Base-by-base conservation (phyloP, 2,888 invertebrate species). In the Nudaria mundana region DNA sequence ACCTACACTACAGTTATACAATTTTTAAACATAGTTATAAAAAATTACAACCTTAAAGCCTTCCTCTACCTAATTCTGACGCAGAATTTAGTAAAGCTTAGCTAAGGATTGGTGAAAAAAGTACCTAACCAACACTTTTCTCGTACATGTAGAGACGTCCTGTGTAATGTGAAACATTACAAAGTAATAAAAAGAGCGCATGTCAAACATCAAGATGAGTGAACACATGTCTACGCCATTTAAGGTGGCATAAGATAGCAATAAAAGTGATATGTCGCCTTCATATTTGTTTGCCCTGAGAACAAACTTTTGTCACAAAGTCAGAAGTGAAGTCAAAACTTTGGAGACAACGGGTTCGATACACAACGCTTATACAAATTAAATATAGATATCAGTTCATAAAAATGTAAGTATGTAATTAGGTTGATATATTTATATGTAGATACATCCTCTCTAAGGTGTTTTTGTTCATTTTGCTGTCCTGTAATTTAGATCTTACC, bases 211-310 rank as follows among this genome's bases (percentile, higher is more conserved):
- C 29, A 32, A 38, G 15, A n/a, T n/a, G n/a, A 26, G 30, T 36
- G 26, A 48, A 28, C 39, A 40, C 33, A 35, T 38, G 15, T 36
- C 23, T 30, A 6, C 22, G 25, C n/a, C 26, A 6, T 37, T 43
- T 20, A 41, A 32, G 30, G 35, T 44, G 29, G 38, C 39, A 63
- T 53, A 55, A 54, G 54, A 51, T 44, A 52, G 42, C 55, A 49
- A 63, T 65, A 67, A 66, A 68, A 63, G 54, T 63, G 59, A 67
- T 63, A 54, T 58, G 63, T 61, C 44, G 44, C 35, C 48, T 56
- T 56, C 56, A 66, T 70, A 63, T 66, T 59, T 58, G 58, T 61
- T 58, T 57, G 32, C 33, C 15, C 7, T 2, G 23, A 31, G 7
- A 23, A 16, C 18, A 34, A 30, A 25, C 34, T 28, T 15, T 2